Percentiles rank a stretch among this genome's conserved stretches.
Evolutionary conservation across 2,888 invertebrate species (phyloP).

Genomic region (Clivina fossor): DNA sequence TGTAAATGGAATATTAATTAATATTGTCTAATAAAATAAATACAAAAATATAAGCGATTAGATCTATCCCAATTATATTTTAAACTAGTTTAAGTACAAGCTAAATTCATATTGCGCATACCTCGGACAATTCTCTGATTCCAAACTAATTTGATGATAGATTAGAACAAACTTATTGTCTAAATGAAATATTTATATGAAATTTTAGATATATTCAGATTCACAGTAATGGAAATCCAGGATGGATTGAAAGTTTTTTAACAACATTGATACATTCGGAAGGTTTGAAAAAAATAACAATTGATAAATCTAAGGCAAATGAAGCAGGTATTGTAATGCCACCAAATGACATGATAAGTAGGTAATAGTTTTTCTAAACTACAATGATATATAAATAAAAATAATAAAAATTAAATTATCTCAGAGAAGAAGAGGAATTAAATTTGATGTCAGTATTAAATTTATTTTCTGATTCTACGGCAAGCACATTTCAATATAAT

Average conservation of each 20-base stretch:
- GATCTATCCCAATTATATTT: no score
- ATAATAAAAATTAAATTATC: background rate
- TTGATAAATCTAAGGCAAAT: background rate
- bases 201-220: slow-evolving; percentile 57
- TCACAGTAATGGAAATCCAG: slow-evolving; percentile 64
- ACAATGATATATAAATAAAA: background rate
- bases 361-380: slow-evolving; percentile 11
- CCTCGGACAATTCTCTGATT: no score
- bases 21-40: no score
- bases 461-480: slow-evolving; percentile 46
- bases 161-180: no score
- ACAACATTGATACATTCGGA: slow-evolving; percentile 61
- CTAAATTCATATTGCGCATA: no score
- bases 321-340: slow-evolving; percentile 8
- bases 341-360: slow-evolving; percentile 7
- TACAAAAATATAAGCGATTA: no score
- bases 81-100: no score
- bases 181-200: no score
- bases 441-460: background rate
- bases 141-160: no score
- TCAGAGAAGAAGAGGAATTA: background rate
- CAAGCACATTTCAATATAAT: slow-evolving; percentile 24
- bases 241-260: slow-evolving; percentile 68
- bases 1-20: no score
- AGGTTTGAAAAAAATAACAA: background rate